A percentile compares a stretch with the other conserved stretches of the same genome.
These are phyloP conservation scores for Cervus canadensis DNA, from an alignment of 2,113 vertebrate genomes.

Conservation along the genomic window DNA sequence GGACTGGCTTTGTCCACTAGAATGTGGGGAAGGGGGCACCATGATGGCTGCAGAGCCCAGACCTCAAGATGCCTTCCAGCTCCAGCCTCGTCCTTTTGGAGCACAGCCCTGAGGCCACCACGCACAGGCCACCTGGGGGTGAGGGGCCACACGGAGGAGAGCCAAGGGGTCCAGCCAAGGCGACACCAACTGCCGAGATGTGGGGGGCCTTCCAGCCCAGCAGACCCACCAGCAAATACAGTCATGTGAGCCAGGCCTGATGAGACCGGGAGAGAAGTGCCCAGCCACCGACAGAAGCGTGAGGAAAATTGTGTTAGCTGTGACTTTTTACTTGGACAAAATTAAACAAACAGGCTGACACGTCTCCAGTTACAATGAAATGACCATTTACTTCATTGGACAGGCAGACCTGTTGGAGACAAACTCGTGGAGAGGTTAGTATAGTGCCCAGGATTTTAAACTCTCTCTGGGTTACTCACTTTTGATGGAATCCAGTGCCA, in stretches of 20 bases:
- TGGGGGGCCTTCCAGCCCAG: neutral
- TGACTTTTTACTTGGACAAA: neutral
- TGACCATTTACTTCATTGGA: neutral
- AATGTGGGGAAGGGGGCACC: neutral
- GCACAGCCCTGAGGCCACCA: neutral
- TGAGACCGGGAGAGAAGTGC: neutral
- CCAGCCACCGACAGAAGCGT: too few species aligned
- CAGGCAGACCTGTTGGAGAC: neutral
- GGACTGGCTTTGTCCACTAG: neutral
- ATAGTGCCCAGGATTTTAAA: neutral
- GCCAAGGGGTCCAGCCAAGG: neutral
- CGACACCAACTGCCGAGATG: accelerated
- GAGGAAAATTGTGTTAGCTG: neutral
- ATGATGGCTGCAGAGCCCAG: neutral
- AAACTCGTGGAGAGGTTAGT: neutral
- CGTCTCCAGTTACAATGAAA: neutral
- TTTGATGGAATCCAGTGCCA: neutral
- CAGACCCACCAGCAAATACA: accelerated
- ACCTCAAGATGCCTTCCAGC: neutral
- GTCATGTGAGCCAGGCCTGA: neutral
- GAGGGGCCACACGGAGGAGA: neutral
- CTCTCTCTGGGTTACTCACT: neutral
- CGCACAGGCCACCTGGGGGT: accelerated
- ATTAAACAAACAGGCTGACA: neutral
- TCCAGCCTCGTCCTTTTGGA: neutral